Evolutionary conservation across 30 jellyfish, hydroid and myxozoan species (phyloP), one percentile per base, ranked within the genome.

Genomic region (Aurelia sp.): DNA sequence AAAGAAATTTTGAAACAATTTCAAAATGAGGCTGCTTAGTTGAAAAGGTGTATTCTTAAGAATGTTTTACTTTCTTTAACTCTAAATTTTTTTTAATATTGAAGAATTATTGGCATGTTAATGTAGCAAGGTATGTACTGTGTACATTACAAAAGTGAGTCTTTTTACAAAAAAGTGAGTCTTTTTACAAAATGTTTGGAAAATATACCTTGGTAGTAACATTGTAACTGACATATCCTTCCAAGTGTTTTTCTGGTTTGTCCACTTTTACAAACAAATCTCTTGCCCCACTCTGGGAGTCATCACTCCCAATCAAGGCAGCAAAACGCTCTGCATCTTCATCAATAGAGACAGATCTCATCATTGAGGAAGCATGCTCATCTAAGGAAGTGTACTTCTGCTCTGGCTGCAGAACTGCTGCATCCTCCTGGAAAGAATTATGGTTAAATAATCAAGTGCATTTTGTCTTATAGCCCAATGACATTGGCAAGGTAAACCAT

Each of bases 211-310:
- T 84, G 44, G 98, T 87, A 17, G 94, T 82, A 21, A 93, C 98
- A 73, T 69, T 77, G 66, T 93, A 93, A 78, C 97, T 88, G 76
- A 93, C 98, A 75, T 93, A 93, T 33, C 98, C 98, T 27, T 89
- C 98, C 73, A 84, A 85, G 58, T 93, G 98, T 70, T 93, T 93
- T 40, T 93, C 98, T 10, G 98, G 98, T 31, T 74, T 88, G 55
- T 93, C 98, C 20, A 93, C 98, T 76, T 89, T 93, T 62, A 93
- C 98, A 83, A 93, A 84, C 86, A 93, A 73, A 61, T 93, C 98
- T 87, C 78, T 78, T 16, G 62, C 66, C 8, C 74, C 82, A 63
- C 61, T 63, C 71, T 77, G 96, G 16, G 98, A 83, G 7, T 93
- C 98, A 27, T 80, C 89, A 40, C 87, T 77, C 62, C 89, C 89